Percentiles rank a stretch among this genome's conserved stretches.
Evolutionary conservation across 2,113 vertebrate genomes (phyloP).

Genomic region (Sakesphorus luctuosus): DNA sequence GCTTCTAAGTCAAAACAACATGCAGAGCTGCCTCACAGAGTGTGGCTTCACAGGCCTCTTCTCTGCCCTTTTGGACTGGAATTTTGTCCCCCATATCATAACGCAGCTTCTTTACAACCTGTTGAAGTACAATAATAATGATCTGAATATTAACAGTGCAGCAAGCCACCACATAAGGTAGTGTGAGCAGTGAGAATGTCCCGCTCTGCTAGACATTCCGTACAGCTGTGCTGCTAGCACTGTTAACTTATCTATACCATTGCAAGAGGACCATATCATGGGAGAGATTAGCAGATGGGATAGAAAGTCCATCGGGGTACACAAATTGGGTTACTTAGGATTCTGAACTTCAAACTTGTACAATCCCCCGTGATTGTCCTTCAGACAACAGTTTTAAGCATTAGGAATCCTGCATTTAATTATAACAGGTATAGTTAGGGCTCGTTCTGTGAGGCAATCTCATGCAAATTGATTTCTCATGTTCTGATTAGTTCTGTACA

Average conservation of each 20-base stretch:
- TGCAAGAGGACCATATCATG: background rate
- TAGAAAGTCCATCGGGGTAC: background rate
- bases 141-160: background rate
- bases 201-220: background rate
- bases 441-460: background rate
- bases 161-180: background rate
- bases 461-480: background rate
- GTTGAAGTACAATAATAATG: background rate
- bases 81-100: background rate
- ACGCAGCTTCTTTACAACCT: background rate
- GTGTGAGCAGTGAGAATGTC: background rate
- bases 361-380: background rate
- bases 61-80: background rate
- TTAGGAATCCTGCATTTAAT: background rate
- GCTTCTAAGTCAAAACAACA: background rate
- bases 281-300: background rate
- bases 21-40: rapidly evolving
- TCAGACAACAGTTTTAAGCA: background rate
- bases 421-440: background rate
- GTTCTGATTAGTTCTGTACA: background rate
- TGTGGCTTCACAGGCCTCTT: background rate
- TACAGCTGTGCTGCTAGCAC: background rate
- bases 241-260: background rate
- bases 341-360: background rate
- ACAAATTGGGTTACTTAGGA: background rate